These are phyloP conservation scores for Pseudomyrmex flavicornis DNA, from an alignment of 1,140 invertebrate genomes.

Conservation along the genomic window DNA sequence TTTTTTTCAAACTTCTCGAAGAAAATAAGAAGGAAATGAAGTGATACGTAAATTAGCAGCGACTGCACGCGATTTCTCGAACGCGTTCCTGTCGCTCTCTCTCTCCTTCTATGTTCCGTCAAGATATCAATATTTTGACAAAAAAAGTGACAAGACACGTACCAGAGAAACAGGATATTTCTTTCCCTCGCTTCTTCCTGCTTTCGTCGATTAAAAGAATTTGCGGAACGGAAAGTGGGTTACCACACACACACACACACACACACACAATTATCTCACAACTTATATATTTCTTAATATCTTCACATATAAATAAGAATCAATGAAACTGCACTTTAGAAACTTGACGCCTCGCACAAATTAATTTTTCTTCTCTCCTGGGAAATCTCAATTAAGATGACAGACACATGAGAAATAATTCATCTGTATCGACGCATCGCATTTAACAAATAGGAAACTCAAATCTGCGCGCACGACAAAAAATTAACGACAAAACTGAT, in stretches of 20 bases:
- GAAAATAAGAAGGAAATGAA: not conserved
- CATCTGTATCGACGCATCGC: not conserved
- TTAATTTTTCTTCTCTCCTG: not conserved
- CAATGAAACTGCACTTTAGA: constrained; percentile 2
- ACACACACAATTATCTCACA: not conserved
- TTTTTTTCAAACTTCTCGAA: not conserved
- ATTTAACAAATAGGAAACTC: not conserved
- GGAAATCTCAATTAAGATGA: not conserved
- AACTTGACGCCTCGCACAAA: not conserved
- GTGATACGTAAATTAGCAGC: constrained; percentile 12
- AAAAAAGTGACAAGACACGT: constrained; percentile 5
- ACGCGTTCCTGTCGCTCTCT: no score
- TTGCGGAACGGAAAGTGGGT: constrained; percentile 43
- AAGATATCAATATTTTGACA: not conserved
- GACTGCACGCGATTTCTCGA: constrained; percentile 26
- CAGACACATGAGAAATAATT: constrained; percentile 7
- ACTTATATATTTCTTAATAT: constrained; percentile 43
- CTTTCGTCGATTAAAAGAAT: constrained; percentile 24
- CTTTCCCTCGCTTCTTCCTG: constrained; percentile 26
- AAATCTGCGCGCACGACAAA: no score
- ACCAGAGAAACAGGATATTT: constrained; percentile 1
- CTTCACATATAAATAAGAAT: not conserved
- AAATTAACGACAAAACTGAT: no score
- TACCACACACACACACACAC: not conserved
- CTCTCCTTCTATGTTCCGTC: not conserved